Evolutionary conservation across 1,140 invertebrate species (phyloP).

Genomic region (Acromyrmex heyeri): DNA sequence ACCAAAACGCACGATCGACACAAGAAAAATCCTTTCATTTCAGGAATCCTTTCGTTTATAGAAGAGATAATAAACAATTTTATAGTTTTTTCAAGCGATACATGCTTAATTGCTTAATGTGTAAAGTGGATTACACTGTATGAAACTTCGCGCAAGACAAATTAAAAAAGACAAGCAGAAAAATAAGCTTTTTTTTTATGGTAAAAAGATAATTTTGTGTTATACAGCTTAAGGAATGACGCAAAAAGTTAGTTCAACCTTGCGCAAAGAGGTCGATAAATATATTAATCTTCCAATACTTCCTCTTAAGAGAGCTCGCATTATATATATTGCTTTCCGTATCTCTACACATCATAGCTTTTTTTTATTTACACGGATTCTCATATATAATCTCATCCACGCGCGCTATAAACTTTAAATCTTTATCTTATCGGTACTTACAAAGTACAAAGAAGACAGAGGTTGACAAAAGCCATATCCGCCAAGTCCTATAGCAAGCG

Average conservation of each 20-base stretch:
- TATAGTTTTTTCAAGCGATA: not conserved
- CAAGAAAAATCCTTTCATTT: conserved; percentile 6
- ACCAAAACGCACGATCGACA: conserved; percentile 34
- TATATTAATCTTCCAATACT: conserved; percentile 53
- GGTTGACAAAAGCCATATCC: conserved; percentile 56
- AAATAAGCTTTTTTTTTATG: not conserved
- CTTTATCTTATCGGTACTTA: conserved; percentile 49
- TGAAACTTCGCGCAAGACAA: conserved; percentile 43
- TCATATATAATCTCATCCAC: conserved; percentile 47
- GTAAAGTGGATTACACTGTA: conserved; percentile 3
- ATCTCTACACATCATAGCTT: conserved; percentile 54
- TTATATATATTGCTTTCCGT: conserved; percentile 59
- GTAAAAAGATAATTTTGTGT: not conserved
- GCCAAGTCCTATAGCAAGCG: conserved; percentile 54
- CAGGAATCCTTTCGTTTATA: not conserved
- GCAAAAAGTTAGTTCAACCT: conserved; percentile 45
- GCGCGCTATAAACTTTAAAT: conserved; percentile 54
- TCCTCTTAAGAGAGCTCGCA: conserved; percentile 37
- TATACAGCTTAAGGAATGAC: conserved; percentile 15
- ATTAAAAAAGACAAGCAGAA: conserved; percentile 1
- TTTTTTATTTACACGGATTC: conserved; percentile 37
- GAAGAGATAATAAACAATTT: conserved; percentile 29
- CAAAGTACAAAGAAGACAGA: conserved; percentile 62
- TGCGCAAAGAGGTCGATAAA: conserved; percentile 53
- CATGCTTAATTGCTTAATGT: conserved; percentile 33